Conservation (phyloP, 2,797 vertebrate species). For the Spatula clypeata region DNA sequence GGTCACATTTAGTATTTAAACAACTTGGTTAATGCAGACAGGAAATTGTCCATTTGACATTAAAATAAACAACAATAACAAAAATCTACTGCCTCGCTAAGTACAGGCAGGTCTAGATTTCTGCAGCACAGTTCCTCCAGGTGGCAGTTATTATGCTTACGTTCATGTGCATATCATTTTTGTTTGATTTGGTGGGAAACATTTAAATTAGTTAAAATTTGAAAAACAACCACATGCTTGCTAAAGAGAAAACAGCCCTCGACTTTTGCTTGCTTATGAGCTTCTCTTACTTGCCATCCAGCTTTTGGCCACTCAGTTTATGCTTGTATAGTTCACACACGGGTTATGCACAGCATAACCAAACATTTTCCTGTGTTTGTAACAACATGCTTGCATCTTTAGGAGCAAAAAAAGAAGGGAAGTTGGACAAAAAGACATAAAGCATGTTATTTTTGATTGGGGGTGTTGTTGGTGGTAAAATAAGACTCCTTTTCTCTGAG, state of each 20-base stretch:
- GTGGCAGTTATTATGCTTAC: slow-evolving; percentile 16
- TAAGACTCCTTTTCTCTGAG: not conserved
- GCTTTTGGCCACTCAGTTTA: not conserved
- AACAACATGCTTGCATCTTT: not conserved
- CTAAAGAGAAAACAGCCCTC: not conserved
- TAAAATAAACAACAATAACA: not conserved
- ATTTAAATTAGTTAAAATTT: not conserved
- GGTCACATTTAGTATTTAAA: not conserved
- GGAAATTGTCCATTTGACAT: slow-evolving; percentile 9
- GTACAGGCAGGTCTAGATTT: not conserved
- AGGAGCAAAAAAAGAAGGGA: not conserved
- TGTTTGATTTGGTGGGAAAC: slow-evolving; percentile 24
- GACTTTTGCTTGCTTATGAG: not conserved
- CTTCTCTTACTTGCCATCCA: not conserved
- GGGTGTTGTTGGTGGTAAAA: not conserved
- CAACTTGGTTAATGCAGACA: not conserved
- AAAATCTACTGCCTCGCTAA: not conserved
- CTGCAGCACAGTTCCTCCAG: not conserved
- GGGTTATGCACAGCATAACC: not conserved
- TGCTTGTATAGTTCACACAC: not conserved
- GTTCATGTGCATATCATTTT: not conserved
- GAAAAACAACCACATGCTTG: not conserved
- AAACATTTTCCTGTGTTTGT: not conserved
- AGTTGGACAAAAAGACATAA: not conserved
- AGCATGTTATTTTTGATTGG: accelerated